Conservation (phyloP, 2,113 vertebrate species). For the Apeltes quadracus region DNA sequence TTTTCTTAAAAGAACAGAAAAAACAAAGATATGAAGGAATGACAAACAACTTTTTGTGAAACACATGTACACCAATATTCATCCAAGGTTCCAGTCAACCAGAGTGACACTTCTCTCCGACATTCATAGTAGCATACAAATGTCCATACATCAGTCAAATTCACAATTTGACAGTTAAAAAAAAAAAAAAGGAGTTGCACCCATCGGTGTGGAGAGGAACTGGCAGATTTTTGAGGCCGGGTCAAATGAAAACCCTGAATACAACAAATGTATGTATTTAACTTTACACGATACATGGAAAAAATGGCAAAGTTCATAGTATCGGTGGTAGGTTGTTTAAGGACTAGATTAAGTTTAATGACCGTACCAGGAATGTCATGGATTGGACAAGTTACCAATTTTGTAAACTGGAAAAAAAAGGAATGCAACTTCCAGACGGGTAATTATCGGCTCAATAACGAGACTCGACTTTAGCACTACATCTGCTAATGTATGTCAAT, state of each 20-base stretch:
- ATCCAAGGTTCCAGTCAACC: slow-evolving; percentile 64
- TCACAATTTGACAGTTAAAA: slow-evolving; percentile 56
- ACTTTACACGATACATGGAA: slow-evolving; percentile 16
- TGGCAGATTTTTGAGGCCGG: slow-evolving; percentile 47
- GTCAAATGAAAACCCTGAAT: slow-evolving; percentile 57
- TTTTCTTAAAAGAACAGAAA: slow-evolving; percentile 38
- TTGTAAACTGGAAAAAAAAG: slow-evolving; percentile 6
- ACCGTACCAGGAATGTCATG: background rate
- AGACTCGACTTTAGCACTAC: background rate
- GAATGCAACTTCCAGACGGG: background rate
- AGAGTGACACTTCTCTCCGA: slow-evolving; percentile 52
- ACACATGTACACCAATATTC: slow-evolving; percentile 53
- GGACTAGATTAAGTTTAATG: background rate
- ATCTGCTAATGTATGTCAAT: background rate
- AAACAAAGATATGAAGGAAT: slow-evolving; percentile 45
- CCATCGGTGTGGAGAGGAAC: slow-evolving; percentile 58
- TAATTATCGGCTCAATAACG: background rate
- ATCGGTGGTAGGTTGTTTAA: background rate
- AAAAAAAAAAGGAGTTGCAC: slow-evolving; percentile 59
- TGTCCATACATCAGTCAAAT: slow-evolving; percentile 68
- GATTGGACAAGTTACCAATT: background rate
- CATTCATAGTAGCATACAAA: slow-evolving; percentile 63
- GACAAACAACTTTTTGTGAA: slow-evolving; percentile 55
- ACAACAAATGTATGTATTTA: slow-evolving; percentile 26
- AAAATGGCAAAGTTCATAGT: background rate